Percentiles rank a stretch among this genome's conserved stretches.
These are phyloP conservation scores for Polyommatus iphigenia DNA, from an alignment of 2,888 invertebrate species.

Conservation along the genomic window DNA sequence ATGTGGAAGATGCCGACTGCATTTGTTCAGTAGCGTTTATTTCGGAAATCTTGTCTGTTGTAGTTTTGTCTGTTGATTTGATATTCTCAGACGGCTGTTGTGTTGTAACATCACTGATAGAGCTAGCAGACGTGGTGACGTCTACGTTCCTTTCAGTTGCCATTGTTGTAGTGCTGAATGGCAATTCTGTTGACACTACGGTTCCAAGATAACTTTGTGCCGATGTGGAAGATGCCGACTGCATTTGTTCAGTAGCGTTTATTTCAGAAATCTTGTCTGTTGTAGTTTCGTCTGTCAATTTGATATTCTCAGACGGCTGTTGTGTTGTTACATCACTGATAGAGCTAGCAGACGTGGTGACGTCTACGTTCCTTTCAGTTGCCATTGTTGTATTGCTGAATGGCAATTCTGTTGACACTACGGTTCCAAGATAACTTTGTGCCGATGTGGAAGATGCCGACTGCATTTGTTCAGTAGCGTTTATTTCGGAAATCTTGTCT, in stretches of 20 bases:
- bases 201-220: neutral
- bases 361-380: neutral
- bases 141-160: neutral
- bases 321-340: neutral
- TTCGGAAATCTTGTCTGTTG: neutral
- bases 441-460: too few relatives aligned
- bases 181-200: neutral
- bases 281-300: neutral
- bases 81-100: neutral
- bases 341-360: neutral
- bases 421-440: neutral
- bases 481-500: too few relatives aligned
- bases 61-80: neutral
- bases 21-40: neutral
- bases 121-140: neutral
- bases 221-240: neutral
- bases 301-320: neutral
- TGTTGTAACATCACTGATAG: neutral
- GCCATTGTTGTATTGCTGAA: neutral
- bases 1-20: neutral
- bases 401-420: neutral
- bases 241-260: neutral
- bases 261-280: neutral
- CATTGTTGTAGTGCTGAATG: neutral
- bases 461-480: too few relatives aligned